Conservation (phyloP, 2,797 vertebrate genomes). For the Sternarchorhynchus goeldii region DNA sequence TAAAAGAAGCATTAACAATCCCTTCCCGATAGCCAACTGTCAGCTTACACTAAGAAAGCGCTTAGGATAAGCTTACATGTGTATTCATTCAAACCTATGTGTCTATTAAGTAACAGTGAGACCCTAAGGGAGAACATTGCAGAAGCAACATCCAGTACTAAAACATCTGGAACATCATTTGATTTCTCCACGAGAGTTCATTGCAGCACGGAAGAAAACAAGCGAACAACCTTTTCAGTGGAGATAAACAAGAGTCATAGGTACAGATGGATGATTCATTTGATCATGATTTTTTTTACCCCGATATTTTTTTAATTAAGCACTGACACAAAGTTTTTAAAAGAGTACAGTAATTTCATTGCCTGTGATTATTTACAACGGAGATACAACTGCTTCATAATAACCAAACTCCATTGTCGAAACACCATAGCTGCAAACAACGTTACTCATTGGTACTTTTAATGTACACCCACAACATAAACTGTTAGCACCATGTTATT, state of each 20-base stretch:
- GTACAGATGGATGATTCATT: not conserved
- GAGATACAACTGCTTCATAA: not conserved
- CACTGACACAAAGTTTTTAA: not conserved
- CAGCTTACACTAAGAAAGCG: conserved; percentile 37
- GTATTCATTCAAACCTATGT: conserved; percentile 19
- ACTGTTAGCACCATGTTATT: not conserved
- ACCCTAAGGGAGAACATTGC: not conserved
- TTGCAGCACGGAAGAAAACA: not conserved
- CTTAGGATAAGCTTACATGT: conserved; percentile 22
- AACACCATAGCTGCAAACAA: not conserved
- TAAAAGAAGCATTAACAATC: conserved; percentile 50
- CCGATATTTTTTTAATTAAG: not conserved
- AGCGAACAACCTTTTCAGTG: not conserved
- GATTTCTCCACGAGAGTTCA: not conserved
- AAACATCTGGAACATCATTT: not conserved
- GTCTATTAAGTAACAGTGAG: conserved; percentile 6
- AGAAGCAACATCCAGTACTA: not conserved
- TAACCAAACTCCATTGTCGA: not conserved
- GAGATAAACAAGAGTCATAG: not conserved
- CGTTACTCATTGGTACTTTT: not conserved
- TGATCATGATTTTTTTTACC: not conserved
- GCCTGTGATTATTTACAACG: conserved; percentile 17
- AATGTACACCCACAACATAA: not conserved
- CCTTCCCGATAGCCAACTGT: conserved; percentile 39
- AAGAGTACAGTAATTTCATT: not conserved